phyloP scores from a whole-genome alignment of 2,113 vertebrate species.

The Todiramphus saurophagus region DNA sequence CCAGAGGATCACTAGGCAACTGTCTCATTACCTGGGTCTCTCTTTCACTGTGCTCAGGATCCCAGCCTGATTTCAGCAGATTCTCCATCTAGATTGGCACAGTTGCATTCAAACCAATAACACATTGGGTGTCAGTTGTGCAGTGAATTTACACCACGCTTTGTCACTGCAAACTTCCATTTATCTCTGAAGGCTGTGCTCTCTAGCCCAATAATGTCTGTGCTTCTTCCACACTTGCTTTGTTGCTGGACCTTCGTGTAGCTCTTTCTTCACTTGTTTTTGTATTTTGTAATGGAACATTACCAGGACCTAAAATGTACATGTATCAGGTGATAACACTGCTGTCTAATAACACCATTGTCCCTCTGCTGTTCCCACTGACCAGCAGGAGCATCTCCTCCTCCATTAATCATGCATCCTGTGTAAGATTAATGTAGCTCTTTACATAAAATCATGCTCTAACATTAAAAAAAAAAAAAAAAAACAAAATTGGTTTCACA shows the following conservation, averaged over 20 bases:
- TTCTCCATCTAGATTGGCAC: background rate
- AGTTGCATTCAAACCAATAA: background rate
- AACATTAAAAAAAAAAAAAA: background rate
- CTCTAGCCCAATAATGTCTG: background rate
- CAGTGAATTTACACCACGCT: background rate
- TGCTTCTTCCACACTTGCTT: background rate
- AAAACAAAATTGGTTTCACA: background rate
- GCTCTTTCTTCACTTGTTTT: background rate
- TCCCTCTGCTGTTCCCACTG: background rate
- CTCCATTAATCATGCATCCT: background rate
- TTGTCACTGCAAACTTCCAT: background rate
- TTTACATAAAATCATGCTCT: background rate
- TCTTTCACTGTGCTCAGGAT: background rate
- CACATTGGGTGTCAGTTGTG: background rate
- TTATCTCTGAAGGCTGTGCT: background rate
- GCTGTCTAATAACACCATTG: background rate
- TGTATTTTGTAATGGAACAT: background rate
- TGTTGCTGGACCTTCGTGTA: background rate
- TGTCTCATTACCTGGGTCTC: background rate
- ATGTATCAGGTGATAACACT: background rate
- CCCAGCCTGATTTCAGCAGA: too few relatives aligned
- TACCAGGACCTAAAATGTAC: background rate
- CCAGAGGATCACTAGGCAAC: rapidly evolving
- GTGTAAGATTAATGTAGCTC: background rate
- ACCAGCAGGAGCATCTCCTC: background rate